Evolutionary conservation across 2,797 vertebrate species (phyloP), one percentile per base, ranked within the genome.

Genomic region (Syngnathus acus): DNA sequence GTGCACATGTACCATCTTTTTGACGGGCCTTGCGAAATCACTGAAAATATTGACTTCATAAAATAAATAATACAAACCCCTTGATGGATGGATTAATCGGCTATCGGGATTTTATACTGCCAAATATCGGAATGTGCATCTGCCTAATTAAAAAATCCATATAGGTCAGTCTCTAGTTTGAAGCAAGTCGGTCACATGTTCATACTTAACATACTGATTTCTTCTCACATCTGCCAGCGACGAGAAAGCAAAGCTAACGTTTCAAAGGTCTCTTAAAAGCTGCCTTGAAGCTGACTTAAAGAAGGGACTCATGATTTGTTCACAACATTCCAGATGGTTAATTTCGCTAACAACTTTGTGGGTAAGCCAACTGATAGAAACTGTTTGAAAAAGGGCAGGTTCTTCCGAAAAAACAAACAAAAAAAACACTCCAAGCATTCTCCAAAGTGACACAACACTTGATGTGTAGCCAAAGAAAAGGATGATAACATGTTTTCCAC

Each of bases 211-310:
- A 37, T 17, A 37, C 26, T 16, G 32, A 37, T 57, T 37, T 26
- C 23, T 54, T 26, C 14, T 32, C 37, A 57, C 55, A 38, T 57
- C 55, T 57, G 55, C 32, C 26, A 16, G 14, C 10, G 14, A 57
- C 6, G 17, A 57, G 14, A 57, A 57, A 37, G 32, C 26, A 8
- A 57, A 17, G 55, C 16, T 8, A 57, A 17, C 14, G 17, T 38
- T 57, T 57, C 26, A 57, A 57, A 57, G 26, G 6, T 57, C 26
- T 32, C 14, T 37, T 57, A 57, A 57, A 54, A 32, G 55, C 26
- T 57, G 55, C 55, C 59, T 61, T 61, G 38, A 61, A 61, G 59
- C 59, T 42, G 38, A 61, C 59, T 61, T 61, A 14, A 32, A 61
- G 59, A 61, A 39, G 59, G 38, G n/a, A 61, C 39, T 37, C 32